These are phyloP conservation scores for Erynnis tages DNA, from an alignment of 2,888 invertebrate species.

Conservation along the genomic window DNA sequence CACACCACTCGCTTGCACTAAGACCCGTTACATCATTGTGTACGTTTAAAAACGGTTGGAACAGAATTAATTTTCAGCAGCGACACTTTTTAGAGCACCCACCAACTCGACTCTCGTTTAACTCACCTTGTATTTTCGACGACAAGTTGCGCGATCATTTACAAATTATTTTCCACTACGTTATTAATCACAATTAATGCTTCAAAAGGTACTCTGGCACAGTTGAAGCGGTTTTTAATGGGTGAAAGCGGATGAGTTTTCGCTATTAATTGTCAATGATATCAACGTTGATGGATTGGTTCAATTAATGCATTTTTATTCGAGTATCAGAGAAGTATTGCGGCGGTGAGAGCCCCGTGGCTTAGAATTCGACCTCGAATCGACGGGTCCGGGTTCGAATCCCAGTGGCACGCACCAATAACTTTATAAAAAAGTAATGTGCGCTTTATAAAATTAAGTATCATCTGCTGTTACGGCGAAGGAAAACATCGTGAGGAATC, in stretches of 20 bases:
- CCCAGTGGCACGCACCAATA: no score
- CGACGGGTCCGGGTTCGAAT: no score
- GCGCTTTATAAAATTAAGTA: no score
- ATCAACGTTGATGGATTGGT: no score
- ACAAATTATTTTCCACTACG: background rate
- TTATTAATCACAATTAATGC: background rate
- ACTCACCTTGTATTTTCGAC: conserved; percentile 13
- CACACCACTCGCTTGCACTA: background rate
- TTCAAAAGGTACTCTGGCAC: background rate
- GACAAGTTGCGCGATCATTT: conserved; percentile 1
- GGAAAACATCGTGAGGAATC: no score
- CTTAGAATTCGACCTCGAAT: no score
- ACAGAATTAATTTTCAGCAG: conserved; percentile 19
- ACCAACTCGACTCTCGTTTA: background rate
- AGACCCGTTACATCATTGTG: conserved; percentile 2
- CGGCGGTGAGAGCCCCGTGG: no score
- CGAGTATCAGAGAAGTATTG: no score
- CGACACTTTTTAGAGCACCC: conserved; percentile 15
- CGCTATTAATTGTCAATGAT: no score
- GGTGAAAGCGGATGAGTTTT: background rate
- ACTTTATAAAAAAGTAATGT: no score
- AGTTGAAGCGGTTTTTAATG: background rate
- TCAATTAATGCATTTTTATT: no score
- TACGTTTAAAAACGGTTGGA: conserved; percentile 13
- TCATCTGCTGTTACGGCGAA: no score